phyloP scores from a whole-genome alignment of 2,113 vertebrate genomes.

The Crocuta crocuta region DNA sequence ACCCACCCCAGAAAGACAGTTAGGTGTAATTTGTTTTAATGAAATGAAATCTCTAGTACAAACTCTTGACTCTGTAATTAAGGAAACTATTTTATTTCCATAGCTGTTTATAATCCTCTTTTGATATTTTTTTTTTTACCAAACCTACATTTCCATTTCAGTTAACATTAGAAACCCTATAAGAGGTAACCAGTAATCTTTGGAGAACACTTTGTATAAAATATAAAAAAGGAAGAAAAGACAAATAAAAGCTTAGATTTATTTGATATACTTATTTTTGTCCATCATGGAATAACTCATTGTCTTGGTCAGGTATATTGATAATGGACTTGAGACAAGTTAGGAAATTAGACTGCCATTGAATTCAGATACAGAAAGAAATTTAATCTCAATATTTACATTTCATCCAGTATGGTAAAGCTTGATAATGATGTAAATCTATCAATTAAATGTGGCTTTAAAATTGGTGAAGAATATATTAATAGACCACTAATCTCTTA shows the following conservation, averaged over 20 bases:
- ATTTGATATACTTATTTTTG: not conserved
- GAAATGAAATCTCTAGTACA: not conserved
- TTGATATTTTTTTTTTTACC: not conserved
- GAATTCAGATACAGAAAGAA: not conserved
- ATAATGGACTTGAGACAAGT: not conserved
- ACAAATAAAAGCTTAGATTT: not conserved
- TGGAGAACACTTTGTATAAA: not conserved
- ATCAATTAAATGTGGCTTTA: not conserved
- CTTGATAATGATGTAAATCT: not conserved
- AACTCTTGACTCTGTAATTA: not conserved
- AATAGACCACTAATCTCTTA: not conserved
- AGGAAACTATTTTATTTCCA: not conserved
- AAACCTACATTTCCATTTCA: not conserved
- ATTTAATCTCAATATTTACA: not conserved
- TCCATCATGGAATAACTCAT: not conserved
- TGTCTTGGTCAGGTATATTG: not conserved
- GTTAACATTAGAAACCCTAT: not conserved
- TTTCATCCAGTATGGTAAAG: not conserved
- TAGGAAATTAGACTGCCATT: not conserved
- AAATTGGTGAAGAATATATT: not conserved
- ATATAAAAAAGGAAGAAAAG: not conserved
- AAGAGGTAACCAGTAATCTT: not conserved
- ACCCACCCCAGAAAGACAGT: not conserved
- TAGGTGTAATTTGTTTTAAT: slow-evolving; percentile 6
- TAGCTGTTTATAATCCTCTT: not conserved